Conservation (phyloP, 2,113 vertebrate genomes). For the Microtus montanus region DNA sequence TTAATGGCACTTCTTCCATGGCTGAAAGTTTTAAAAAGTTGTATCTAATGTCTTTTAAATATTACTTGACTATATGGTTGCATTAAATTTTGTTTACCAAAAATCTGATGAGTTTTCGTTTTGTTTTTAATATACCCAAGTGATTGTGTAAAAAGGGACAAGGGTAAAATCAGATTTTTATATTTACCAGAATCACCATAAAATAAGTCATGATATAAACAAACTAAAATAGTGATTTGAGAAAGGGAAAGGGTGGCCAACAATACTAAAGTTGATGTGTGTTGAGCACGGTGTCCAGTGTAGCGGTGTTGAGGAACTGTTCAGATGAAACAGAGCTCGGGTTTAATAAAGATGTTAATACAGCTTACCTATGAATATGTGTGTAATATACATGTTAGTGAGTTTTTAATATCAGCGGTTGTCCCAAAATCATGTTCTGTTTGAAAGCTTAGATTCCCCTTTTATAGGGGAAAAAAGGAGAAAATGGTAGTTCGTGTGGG, state of each 20-base stretch:
- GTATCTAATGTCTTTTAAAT: constrained; percentile 85
- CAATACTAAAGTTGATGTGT: not conserved
- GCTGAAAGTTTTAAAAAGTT: constrained; percentile 78
- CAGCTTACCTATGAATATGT: too few species aligned
- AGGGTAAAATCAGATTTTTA: not conserved
- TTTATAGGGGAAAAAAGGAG: not conserved
- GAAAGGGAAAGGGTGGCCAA: not conserved
- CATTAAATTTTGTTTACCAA: constrained; percentile 80
- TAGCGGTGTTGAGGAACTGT: not conserved
- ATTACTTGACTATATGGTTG: constrained; percentile 74
- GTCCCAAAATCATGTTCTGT: not conserved
- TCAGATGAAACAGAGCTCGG: not conserved
- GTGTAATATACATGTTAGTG: not conserved
- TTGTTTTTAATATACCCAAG: not conserved
- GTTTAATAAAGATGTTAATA: not conserved
- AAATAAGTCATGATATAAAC: constrained; percentile 28
- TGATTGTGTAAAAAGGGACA: not conserved
- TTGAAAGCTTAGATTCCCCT: not conserved
- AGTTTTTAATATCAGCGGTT: not conserved
- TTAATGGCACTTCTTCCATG: constrained; percentile 83
- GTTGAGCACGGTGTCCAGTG: not conserved
- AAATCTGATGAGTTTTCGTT: constrained; percentile 49
- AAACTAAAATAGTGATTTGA: not conserved
- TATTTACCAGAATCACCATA: not conserved
- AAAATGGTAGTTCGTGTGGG: not conserved